Conservation (phyloP, 2,113 vertebrate genomes). For the Bufo bufo region DNA sequence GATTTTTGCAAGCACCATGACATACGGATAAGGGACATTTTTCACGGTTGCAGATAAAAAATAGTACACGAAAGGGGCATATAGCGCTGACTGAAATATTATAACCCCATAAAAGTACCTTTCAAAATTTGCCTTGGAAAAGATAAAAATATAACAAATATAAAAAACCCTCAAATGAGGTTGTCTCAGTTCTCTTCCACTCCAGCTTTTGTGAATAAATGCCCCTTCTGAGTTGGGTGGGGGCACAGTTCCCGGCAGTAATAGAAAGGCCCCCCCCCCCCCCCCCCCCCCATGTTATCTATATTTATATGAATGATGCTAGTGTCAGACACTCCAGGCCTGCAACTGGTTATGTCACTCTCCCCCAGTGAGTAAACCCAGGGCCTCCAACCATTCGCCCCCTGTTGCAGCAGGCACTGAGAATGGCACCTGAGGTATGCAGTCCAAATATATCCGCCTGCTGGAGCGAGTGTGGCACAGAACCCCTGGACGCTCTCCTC, state of each 20-base stretch:
- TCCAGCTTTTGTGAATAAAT: background rate
- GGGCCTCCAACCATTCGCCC: background rate
- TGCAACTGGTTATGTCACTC: conserved; percentile 67
- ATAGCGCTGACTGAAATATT: too few species aligned
- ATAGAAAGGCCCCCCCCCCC: background rate
- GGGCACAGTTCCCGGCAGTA: background rate
- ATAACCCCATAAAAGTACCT: too few species aligned
- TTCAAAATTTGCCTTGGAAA: too few species aligned
- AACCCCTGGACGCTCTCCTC: background rate
- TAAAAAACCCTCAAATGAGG: too few species aligned
- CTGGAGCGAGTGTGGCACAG: conserved; percentile 53
- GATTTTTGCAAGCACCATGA: too few species aligned
- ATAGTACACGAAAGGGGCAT: too few species aligned
- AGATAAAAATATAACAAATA: too few species aligned
- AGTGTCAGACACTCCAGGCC: background rate
- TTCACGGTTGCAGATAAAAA: too few species aligned
- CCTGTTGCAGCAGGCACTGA: background rate
- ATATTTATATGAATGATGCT: conserved; percentile 53
- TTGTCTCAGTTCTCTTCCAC: too few species aligned
- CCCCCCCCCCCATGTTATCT: background rate
- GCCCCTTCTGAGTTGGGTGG: background rate
- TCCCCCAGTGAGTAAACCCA: conserved; percentile 59
- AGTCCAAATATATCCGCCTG: conserved; percentile 43
- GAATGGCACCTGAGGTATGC: conserved; percentile 9
- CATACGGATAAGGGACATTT: too few species aligned